Percentiles rank a stretch among this genome's conserved stretches.
Conservation (phyloP, 2,888 invertebrate genomes). For the Agriotes lineatus region DNA sequence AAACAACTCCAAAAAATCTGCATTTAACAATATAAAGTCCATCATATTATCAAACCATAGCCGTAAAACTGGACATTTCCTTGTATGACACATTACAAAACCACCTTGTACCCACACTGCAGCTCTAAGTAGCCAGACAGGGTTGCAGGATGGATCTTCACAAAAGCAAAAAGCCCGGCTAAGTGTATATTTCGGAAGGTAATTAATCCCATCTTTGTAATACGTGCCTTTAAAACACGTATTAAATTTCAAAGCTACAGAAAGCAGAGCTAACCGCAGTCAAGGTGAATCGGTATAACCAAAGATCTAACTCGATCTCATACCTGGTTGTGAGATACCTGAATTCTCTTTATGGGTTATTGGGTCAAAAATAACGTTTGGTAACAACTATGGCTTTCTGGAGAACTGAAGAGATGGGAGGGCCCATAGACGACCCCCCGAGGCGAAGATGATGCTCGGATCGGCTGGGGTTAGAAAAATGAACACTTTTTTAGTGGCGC, state of each 20-base stretch:
- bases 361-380: constrained; percentile 55
- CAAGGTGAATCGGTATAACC: constrained; percentile 3
- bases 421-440: constrained; percentile 46
- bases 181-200: neutral
- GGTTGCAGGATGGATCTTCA: too few relatives aligned
- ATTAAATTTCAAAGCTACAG: neutral
- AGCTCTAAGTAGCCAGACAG: too few relatives aligned
- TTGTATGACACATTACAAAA: too few relatives aligned
- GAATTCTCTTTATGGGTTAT: constrained; percentile 57
- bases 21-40: too few relatives aligned
- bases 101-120: too few relatives aligned
- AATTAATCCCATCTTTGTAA: neutral
- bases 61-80: too few relatives aligned
- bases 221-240: neutral
- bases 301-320: neutral
- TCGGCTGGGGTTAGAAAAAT: constrained; percentile 19
- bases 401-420: constrained; percentile 34
- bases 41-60: too few relatives aligned
- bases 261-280: constrained; percentile 8
- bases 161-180: neutral
- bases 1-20: too few relatives aligned
- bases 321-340: constrained; percentile 40
- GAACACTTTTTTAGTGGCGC: neutral
- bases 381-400: constrained; percentile 39
- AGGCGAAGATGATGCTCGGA: constrained; percentile 41